These are phyloP conservation scores for Oasisia sp. DNA, from an alignment of 2,888 invertebrate genomes.

Conservation along the genomic window DNA sequence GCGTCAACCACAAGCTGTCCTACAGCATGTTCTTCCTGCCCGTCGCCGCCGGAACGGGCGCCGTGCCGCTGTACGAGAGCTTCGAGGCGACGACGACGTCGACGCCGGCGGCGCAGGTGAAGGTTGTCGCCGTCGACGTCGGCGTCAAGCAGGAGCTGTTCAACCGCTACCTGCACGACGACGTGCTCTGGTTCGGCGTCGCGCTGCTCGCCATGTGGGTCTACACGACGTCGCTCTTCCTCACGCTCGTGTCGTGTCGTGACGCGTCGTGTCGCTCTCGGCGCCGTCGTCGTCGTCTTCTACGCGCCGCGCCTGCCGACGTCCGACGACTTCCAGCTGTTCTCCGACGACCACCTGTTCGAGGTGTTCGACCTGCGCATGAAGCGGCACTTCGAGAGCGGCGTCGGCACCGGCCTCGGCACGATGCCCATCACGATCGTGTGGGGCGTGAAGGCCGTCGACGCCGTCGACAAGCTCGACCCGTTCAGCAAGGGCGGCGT, in stretches of 20 bases:
- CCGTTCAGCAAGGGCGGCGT: conserved; percentile 80
- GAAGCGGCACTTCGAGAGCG: conserved; percentile 73
- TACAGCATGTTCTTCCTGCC: conserved; percentile 87
- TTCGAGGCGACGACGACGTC: conserved; percentile 24
- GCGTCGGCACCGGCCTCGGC: conserved; percentile 43
- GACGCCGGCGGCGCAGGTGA: conserved; percentile 63
- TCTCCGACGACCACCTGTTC: conserved; percentile 79
- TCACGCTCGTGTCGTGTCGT: conserved; percentile 88
- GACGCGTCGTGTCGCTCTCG: conserved; percentile 74
- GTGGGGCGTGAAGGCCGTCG: conserved; percentile 87
- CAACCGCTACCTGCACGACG: conserved; percentile 82
- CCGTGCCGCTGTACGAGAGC: conserved; percentile 77
- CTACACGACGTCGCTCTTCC: conserved; percentile 87
- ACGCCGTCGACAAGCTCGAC: conserved; percentile 87
- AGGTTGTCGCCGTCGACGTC: conserved; percentile 84
- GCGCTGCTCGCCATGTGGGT: conserved; percentile 84
- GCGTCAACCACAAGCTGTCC: conserved; percentile 66
- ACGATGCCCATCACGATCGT: conserved; percentile 85
- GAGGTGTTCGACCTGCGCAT: conserved; percentile 84
- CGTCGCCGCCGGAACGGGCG: conserved; percentile 80
- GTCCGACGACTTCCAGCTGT: conserved; percentile 70
- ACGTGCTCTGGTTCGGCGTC: conserved; percentile 82
- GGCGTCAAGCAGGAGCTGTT: conserved; percentile 88
- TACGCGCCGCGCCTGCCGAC: conserved; percentile 69
- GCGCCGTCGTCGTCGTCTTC: conserved; percentile 39